These are phyloP conservation scores for Thaumetopoea pityocampa DNA, from an alignment of 1,140 invertebrate species.

Conservation along the genomic window DNA sequence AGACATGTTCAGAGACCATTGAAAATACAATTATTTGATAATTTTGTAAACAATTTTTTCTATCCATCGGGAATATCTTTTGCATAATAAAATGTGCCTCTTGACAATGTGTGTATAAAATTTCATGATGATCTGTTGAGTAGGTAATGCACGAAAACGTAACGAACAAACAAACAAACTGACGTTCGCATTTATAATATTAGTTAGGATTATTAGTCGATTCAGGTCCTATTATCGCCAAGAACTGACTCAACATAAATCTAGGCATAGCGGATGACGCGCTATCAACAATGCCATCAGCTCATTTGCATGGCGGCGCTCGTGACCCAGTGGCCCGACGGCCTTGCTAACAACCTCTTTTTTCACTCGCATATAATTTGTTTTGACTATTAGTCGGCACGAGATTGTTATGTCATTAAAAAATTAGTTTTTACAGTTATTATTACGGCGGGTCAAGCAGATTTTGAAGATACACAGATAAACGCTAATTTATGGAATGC, in stretches of 20 bases:
- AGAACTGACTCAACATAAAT: conserved; percentile 11
- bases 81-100: background rate
- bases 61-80: background rate
- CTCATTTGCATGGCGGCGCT: conserved; percentile 48
- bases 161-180: background rate
- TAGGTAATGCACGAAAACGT: no score
- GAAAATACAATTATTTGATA: no score
- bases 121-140: background rate
- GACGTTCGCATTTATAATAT: no score
- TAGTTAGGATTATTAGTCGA: no score
- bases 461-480: no score
- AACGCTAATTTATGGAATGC: no score
- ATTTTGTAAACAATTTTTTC: no score
- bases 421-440: conserved; percentile 4
- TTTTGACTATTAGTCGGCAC: conserved; percentile 5
- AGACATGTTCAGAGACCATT: no score
- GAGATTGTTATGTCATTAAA: conserved; percentile 3
- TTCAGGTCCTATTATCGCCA: conserved; percentile 9
- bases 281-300: conserved; percentile 45
- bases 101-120: background rate
- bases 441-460: background rate
- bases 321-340: conserved; percentile 45
- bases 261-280: conserved; percentile 24
- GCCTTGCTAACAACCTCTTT: conserved; percentile 41
- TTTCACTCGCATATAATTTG: conserved; percentile 24